Conservation (phyloP, 2,797 vertebrate species). For the Poliocrania exsul region DNA sequence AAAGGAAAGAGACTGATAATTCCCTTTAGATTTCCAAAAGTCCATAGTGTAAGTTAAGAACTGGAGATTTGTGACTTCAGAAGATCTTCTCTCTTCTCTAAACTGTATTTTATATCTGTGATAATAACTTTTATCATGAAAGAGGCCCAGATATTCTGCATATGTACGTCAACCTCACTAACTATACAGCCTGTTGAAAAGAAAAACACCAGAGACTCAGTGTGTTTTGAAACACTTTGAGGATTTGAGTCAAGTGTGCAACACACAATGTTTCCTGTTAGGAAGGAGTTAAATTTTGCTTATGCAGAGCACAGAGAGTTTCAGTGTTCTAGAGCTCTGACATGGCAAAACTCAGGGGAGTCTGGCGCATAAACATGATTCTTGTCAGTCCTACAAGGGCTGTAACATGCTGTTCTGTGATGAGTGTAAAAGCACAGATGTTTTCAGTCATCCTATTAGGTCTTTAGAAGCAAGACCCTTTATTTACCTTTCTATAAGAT, state of each 20-base stretch:
- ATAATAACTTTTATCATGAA: not conserved
- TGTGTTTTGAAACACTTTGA: not conserved
- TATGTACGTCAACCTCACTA: not conserved
- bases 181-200: not conserved
- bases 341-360: not conserved
- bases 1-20: not conserved
- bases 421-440: not conserved
- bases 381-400: not conserved
- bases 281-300: not conserved
- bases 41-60: not conserved
- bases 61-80: not conserved
- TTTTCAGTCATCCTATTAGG: not conserved
- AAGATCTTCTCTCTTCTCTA: not conserved
- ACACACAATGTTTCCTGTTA: not conserved
- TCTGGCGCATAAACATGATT: not conserved
- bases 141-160: not conserved
- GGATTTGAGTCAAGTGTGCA: not conserved
- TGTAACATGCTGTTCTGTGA: not conserved
- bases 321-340: not conserved
- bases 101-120: not conserved
- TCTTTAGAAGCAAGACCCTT: not conserved
- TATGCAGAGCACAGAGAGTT: not conserved
- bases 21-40: not conserved
- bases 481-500: not conserved
- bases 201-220: not conserved